These are phyloP conservation scores for Anarsia innoxiella DNA, from an alignment of 2,888 invertebrate species.

Conservation along the genomic window DNA sequence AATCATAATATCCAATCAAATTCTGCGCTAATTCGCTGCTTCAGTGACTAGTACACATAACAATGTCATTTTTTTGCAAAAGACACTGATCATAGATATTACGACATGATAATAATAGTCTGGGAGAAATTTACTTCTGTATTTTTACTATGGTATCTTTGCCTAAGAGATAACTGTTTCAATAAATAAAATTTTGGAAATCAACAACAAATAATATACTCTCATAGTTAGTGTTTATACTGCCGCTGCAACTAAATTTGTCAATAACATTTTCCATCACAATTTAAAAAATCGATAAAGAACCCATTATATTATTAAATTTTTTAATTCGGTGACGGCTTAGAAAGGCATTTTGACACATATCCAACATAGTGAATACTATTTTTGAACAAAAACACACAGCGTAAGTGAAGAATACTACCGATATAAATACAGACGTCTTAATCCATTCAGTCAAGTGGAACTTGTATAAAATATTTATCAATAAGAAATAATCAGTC, in stretches of 20 bases:
- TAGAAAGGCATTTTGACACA: constrained; percentile 74
- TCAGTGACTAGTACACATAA: too few species aligned
- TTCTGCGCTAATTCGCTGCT: too few species aligned
- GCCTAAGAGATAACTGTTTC: constrained; percentile 60
- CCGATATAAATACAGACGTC: constrained; percentile 70
- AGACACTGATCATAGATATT: too few species aligned
- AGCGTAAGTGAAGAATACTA: constrained; percentile 59
- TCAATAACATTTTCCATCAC: constrained; percentile 73
- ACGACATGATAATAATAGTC: too few species aligned
- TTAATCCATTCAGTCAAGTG: constrained; percentile 73
- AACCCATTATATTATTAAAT: constrained; percentile 55
- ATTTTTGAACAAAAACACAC: constrained; percentile 55
- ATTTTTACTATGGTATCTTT: constrained; percentile 57
- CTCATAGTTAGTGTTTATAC: constrained; percentile 50
- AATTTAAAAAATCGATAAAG: constrained; percentile 57
- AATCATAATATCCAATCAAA: too few species aligned
- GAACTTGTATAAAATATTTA: constrained; percentile 73
- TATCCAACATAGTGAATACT: constrained; percentile 74
- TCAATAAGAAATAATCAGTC: constrained; percentile 77
- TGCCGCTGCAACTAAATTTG: constrained; percentile 70
- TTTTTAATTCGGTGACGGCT: constrained; percentile 65
- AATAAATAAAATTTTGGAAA: constrained; percentile 74
- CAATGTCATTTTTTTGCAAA: too few species aligned
- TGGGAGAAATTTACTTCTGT: too few species aligned
- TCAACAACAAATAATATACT: constrained; percentile 65